Evolutionary conservation across 1,140 invertebrate genomes (phyloP).

Genomic region (Drosophila navojoa): DNA sequence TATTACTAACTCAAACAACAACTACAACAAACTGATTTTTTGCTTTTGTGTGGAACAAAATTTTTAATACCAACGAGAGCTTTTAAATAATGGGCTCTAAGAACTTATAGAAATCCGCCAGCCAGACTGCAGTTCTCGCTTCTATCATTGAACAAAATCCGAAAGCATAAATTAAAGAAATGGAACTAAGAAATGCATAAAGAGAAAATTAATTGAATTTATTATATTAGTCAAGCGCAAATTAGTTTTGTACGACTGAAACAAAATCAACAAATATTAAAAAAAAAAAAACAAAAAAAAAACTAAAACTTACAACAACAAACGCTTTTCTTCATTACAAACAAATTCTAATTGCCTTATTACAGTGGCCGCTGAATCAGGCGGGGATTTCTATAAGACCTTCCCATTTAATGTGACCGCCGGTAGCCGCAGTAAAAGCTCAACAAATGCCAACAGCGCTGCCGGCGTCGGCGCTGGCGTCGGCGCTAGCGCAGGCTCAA

Average conservation of each 20-base stretch:
- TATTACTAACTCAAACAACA: constrained; percentile 61
- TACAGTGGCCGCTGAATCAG: constrained; percentile 90
- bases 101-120: constrained; percentile 82
- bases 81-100: constrained; percentile 52
- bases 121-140: constrained; percentile 64
- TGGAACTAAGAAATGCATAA: constrained; percentile 42
- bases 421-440: constrained; percentile 66
- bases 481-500: constrained; percentile 45
- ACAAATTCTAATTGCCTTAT: constrained; percentile 79
- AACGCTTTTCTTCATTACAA: constrained; percentile 55
- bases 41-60: constrained; percentile 82
- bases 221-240: constrained; percentile 74
- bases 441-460: constrained; percentile 42
- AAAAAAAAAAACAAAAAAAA: constrained; percentile 39
- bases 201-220: constrained; percentile 84
- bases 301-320: constrained; percentile 33
- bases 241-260: constrained; percentile 68
- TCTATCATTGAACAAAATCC: constrained; percentile 45
- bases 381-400: constrained; percentile 93
- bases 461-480: constrained; percentile 36
- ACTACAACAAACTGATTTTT: constrained; percentile 50
- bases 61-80: constrained; percentile 52
- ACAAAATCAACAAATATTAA: constrained; percentile 36
- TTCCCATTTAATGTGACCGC: constrained; percentile 84
- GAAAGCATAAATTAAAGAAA: constrained; percentile 29